A percentile compares a stretch with the other conserved stretches of the same genome.
These are phyloP conservation scores for Nomada fabriciana DNA, from an alignment of 2,888 invertebrate species.

Conservation along the genomic window DNA sequence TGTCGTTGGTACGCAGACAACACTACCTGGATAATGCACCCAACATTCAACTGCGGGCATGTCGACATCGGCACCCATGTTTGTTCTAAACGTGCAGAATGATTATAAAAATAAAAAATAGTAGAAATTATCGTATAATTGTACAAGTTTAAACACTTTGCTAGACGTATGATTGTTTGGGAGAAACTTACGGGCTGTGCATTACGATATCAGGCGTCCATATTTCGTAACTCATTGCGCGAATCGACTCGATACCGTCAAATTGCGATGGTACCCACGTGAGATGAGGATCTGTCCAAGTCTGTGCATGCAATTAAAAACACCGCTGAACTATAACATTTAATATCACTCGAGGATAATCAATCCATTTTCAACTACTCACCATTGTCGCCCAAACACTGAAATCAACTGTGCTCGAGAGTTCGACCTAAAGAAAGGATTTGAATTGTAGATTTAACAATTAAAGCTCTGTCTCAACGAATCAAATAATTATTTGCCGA, in stretches of 20 bases:
- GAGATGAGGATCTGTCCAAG: slow-evolving; percentile 89
- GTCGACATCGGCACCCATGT: slow-evolving; percentile 7
- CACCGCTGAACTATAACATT: background rate
- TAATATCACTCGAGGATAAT: background rate
- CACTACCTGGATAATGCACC: slow-evolving; percentile 85
- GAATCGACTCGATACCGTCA: slow-evolving; percentile 86
- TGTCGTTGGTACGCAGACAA: slow-evolving; percentile 87
- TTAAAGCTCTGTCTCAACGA: background rate
- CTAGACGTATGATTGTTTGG: background rate
- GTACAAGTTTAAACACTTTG: background rate
- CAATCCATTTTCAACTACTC: slow-evolving; percentile 6
- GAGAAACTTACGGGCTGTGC: slow-evolving; percentile 87
- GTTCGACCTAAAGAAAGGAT: slow-evolving; percentile 22
- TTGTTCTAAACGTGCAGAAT: slow-evolving; percentile 61
- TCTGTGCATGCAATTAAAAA: slow-evolving; percentile 79
- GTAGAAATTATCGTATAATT: background rate
- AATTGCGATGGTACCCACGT: slow-evolving; percentile 90
- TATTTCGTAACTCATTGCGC: slow-evolving; percentile 88
- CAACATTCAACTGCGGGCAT: slow-evolving; percentile 84
- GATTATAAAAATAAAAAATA: background rate
- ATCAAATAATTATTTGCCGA: background rate
- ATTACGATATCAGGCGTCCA: slow-evolving; percentile 92
- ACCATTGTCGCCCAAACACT: slow-evolving; percentile 18
- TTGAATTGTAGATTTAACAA: background rate
- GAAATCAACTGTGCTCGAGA: background rate